Evolutionary conservation across 1,140 invertebrate species (phyloP).

Genomic region (Sitobion miscanthi): DNA sequence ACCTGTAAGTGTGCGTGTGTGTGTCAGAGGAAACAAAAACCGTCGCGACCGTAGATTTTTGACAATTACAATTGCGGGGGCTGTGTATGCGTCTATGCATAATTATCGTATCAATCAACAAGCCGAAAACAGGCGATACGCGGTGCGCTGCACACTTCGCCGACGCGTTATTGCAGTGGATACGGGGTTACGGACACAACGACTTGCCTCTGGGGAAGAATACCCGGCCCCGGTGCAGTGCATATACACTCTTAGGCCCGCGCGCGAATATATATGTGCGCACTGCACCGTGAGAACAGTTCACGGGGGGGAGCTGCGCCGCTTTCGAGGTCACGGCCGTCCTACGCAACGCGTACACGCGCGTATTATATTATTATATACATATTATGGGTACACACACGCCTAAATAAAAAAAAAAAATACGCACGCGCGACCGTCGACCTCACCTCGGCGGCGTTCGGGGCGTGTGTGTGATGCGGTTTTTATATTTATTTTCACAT

Average conservation of each 20-base stretch:
- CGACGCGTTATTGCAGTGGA: not conserved
- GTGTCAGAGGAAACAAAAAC: not conserved
- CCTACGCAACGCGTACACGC: constrained; percentile 42
- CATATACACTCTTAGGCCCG: not conserved
- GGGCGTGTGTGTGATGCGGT: constrained; percentile 19
- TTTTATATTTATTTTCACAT: constrained; percentile 16
- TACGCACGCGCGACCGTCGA: constrained; percentile 36
- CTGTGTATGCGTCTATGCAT: not conserved
- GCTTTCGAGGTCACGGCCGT: constrained; percentile 39
- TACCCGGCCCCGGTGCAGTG: not conserved
- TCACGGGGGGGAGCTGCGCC: not conserved
- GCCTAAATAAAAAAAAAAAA: constrained; percentile 25
- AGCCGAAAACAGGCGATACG: not conserved
- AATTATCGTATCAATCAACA: not conserved
- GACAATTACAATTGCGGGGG: constrained; percentile 32
- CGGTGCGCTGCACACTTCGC: not conserved
- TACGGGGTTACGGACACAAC: not conserved
- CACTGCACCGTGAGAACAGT: constrained; percentile 33
- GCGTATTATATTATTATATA: not conserved
- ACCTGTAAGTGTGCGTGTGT: not conserved
- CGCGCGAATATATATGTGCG: not conserved
- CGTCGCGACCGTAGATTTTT: not conserved
- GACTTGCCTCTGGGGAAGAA: not conserved
- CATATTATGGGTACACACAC: not conserved
- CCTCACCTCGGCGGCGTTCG: not conserved